Evolutionary conservation across 2,888 invertebrate genomes (phyloP).

Genomic region (Hypsopygia costalis): DNA sequence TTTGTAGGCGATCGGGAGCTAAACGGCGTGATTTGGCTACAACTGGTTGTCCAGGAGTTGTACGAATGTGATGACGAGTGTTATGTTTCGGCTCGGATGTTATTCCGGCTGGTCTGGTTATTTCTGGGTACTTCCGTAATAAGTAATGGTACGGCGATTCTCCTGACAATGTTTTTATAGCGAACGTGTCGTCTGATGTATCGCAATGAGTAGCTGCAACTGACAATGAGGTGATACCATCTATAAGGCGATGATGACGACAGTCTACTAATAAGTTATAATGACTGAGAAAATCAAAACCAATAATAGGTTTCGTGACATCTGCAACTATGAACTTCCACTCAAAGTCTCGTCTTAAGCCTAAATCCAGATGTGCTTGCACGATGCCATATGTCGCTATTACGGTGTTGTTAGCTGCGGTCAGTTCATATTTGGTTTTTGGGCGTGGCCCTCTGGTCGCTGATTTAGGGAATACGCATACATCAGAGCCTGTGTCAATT

Average conservation of each 20-base stretch:
- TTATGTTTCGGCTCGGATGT: not conserved
- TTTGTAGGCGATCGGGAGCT: slow-evolving; percentile 9
- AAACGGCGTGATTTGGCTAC: slow-evolving; percentile 14
- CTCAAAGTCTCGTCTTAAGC: slow-evolving; percentile 19
- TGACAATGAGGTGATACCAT: slow-evolving; percentile 16
- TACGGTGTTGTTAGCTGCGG: slow-evolving; percentile 32
- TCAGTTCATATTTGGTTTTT: slow-evolving; percentile 23
- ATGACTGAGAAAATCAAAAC: slow-evolving; percentile 33
- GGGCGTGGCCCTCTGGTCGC: slow-evolving; percentile 8
- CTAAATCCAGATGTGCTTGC: slow-evolving; percentile 12
- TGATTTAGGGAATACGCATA: slow-evolving; percentile 23
- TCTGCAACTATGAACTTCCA: slow-evolving; percentile 39
- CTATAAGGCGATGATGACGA: slow-evolving; percentile 22
- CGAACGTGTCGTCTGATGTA: not conserved
- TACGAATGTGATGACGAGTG: not conserved
- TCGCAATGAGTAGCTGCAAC: not conserved
- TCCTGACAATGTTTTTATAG: slow-evolving; percentile 1
- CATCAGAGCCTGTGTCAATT: slow-evolving; percentile 2
- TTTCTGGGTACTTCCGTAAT: slow-evolving; percentile 13
- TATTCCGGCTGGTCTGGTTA: slow-evolving; percentile 12
- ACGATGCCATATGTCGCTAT: slow-evolving; percentile 25
- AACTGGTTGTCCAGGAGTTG: slow-evolving; percentile 15
- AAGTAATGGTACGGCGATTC: slow-evolving; percentile 12
- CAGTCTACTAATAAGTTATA: slow-evolving; percentile 35
- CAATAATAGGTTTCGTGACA: slow-evolving; percentile 35